Evolutionary conservation across 2,888 invertebrate genomes (phyloP).

Genomic region (Alsophila aescularia): DNA sequence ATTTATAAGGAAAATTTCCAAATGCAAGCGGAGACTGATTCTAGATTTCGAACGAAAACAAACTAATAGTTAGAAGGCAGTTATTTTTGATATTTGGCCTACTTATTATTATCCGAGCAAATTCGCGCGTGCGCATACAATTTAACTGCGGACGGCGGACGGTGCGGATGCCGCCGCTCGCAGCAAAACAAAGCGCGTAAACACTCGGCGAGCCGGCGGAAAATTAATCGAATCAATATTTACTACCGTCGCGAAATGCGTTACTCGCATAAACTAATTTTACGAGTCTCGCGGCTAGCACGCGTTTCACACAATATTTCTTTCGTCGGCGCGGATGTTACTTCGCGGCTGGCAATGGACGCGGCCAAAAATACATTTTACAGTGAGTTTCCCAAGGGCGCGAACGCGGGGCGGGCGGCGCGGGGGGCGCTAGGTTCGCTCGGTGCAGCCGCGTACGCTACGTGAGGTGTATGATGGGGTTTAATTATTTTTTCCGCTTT

Average conservation of each 20-base stretch:
- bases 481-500: constrained; percentile 68
- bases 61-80: constrained; percentile 23
- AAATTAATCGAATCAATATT: constrained; percentile 48
- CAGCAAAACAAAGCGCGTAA: constrained; percentile 13
- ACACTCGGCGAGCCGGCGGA: constrained; percentile 17
- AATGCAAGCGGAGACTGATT: constrained; percentile 8
- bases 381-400: constrained; percentile 79
- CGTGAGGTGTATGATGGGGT: constrained; percentile 37
- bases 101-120: constrained; percentile 25
- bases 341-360: constrained; percentile 77
- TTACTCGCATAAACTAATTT: constrained; percentile 56
- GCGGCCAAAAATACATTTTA: constrained; percentile 79
- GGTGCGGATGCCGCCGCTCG: background rate
- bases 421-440: constrained; percentile 19
- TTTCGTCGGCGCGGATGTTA: constrained; percentile 69
- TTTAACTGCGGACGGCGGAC: background rate
- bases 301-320: constrained; percentile 63
- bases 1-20: background rate
- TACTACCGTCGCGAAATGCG: constrained; percentile 49
- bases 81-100: constrained; percentile 34
- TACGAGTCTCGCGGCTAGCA: constrained; percentile 52
- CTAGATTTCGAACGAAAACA: constrained; percentile 30
- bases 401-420: constrained; percentile 25
- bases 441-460: constrained; percentile 28
- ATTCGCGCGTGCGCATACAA: constrained; percentile 6